phyloP scores from a whole-genome alignment of 1,140 invertebrate species.

The Ceratitis capitata region DNA sequence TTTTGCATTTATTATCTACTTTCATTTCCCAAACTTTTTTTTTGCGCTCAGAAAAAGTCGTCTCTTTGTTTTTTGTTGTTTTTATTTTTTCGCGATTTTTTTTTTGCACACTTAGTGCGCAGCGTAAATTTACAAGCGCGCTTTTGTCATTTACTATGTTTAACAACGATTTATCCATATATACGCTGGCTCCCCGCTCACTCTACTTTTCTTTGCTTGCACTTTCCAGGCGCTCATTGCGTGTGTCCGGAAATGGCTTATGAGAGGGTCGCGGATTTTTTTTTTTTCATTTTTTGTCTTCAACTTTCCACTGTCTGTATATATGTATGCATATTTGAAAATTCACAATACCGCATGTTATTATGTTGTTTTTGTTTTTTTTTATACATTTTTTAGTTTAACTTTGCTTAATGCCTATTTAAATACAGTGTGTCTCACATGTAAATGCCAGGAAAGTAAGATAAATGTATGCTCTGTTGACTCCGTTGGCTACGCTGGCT shows the following conservation, averaged over 20 bases:
- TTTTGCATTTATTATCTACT: background rate
- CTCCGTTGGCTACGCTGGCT: no score
- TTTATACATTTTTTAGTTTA: background rate
- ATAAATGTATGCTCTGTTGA: constrained; percentile 15
- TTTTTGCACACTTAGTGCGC: background rate
- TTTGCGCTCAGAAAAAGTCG: no score
- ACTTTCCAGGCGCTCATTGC: background rate
- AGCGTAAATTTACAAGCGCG: constrained; percentile 18
- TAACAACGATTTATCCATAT: constrained; percentile 38
- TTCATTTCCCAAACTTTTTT: no score
- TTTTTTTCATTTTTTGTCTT: background rate
- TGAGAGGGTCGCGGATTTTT: background rate
- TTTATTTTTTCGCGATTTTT: background rate
- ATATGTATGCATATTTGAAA: background rate
- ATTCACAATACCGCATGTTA: background rate
- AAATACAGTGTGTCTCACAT: constrained; percentile 8
- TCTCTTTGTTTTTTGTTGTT: background rate
- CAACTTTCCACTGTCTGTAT: no score
- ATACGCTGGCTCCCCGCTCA: background rate
- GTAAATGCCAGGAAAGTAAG: constrained; percentile 4
- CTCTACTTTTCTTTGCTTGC: background rate
- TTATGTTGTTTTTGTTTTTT: background rate
- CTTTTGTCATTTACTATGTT: constrained; percentile 32
- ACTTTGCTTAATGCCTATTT: constrained; percentile 37
- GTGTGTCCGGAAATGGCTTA: background rate